phyloP scores from a whole-genome alignment of 2,888 invertebrate species.

The Sarcophaga rosellei region DNA sequence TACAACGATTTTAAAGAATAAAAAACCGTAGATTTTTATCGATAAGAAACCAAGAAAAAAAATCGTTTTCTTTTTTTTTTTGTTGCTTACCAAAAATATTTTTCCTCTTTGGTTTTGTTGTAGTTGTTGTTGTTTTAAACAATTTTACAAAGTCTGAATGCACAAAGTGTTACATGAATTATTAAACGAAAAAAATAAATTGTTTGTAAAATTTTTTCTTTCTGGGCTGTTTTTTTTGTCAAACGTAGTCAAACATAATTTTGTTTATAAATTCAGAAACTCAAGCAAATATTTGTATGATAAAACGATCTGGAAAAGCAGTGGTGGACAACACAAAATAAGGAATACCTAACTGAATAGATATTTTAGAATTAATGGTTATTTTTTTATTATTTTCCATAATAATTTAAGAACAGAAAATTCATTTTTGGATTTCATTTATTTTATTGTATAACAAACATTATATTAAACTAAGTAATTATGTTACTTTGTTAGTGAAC shows the following conservation, averaged over 20 bases:
- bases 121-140: background rate
- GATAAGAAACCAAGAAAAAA: constrained; percentile 29
- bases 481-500: background rate
- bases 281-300: no score
- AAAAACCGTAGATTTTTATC: constrained; percentile 46
- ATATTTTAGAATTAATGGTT: no score
- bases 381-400: no score
- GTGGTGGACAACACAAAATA: no score
- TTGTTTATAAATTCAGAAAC: background rate
- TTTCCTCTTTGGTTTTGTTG: background rate
- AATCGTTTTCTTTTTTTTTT: background rate
- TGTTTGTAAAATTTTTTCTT: background rate
- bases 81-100: background rate
- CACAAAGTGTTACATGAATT: constrained; percentile 30
- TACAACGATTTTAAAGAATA: background rate
- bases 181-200: background rate
- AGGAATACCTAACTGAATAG: no score
- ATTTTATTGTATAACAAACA: background rate
- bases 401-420: no score
- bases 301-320: no score
- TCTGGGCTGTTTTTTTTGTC: no score
- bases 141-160: constrained; percentile 4
- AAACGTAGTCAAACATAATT: background rate
- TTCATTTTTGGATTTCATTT: background rate
- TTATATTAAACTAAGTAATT: background rate